phyloP scores from a whole-genome alignment of 2,888 invertebrate genomes.

The Drosophila nigricruria region DNA sequence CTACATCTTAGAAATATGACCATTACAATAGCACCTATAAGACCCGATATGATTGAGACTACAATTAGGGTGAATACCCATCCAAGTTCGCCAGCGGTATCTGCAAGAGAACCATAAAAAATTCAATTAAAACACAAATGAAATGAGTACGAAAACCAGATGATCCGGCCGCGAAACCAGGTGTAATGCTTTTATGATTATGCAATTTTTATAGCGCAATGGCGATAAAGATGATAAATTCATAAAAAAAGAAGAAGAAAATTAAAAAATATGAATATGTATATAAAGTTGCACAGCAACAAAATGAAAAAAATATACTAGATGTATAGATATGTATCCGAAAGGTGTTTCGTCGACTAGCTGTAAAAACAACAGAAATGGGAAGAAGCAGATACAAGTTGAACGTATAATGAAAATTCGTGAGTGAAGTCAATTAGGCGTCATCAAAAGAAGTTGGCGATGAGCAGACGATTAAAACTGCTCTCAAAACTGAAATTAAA shows the following conservation, averaged over 20 bases:
- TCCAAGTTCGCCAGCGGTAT: conserved; percentile 85
- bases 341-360: conserved; percentile 40
- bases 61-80: conserved; percentile 90
- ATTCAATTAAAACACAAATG: conserved; percentile 42
- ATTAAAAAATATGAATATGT: conserved; percentile 66
- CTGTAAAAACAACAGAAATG: conserved; percentile 32
- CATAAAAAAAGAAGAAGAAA: conserved; percentile 35
- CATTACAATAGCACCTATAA: conserved; percentile 91
- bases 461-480: conserved; percentile 51
- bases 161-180: conserved; percentile 31
- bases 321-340: conserved; percentile 18
- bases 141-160: conserved; percentile 47
- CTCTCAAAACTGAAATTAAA: conserved; percentile 42
- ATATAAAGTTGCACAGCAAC: conserved; percentile 17
- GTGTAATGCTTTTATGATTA: conserved; percentile 60
- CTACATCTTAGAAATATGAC: conserved; percentile 89
- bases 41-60: conserved; percentile 90
- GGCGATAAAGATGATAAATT: conserved; percentile 69
- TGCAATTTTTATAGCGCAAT: conserved; percentile 66
- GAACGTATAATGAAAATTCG: conserved; percentile 51
- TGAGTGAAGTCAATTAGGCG: conserved; percentile 72
- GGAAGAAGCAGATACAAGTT: not conserved
- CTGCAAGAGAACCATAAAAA: conserved; percentile 72
- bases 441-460: conserved; percentile 38
- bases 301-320: not conserved